Evolutionary conservation across 2,888 invertebrate species (phyloP).

Genomic region (Eilema griseolum): DNA sequence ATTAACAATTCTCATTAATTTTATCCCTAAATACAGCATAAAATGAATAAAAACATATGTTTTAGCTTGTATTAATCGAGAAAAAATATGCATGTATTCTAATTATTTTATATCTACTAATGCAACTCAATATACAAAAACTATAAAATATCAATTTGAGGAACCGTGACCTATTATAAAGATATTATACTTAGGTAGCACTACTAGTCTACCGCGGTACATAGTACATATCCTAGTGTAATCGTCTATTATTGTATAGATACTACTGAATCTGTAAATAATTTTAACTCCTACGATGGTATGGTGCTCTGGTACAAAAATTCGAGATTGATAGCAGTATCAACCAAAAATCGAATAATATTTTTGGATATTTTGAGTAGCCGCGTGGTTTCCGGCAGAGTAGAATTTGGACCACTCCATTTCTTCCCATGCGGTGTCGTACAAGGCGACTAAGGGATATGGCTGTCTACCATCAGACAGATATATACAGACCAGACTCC

Average conservation of each 20-base stretch:
- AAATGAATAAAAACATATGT: neutral
- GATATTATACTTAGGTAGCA: neutral
- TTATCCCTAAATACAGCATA: neutral
- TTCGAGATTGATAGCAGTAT: neutral
- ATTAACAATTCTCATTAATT: neutral
- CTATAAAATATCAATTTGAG: neutral
- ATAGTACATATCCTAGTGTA: too few relatives aligned
- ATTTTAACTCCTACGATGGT: slow-evolving; percentile 47
- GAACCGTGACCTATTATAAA: neutral
- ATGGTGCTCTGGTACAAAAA: slow-evolving; percentile 5
- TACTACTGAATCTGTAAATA: slow-evolving; percentile 66
- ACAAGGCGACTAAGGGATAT: too few relatives aligned
- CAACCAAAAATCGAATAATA: neutral
- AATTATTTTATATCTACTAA: neutral
- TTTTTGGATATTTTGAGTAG: too few relatives aligned
- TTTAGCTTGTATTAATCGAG: neutral
- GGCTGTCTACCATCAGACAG: too few relatives aligned
- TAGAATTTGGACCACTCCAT: too few relatives aligned
- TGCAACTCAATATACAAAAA: neutral
- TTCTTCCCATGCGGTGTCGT: too few relatives aligned
- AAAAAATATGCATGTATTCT: neutral
- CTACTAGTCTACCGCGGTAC: too few relatives aligned
- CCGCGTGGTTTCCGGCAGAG: too few relatives aligned
- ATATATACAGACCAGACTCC: too few relatives aligned
- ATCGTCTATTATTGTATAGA: too few relatives aligned